These are phyloP conservation scores for Reticulitermes speratus DNA, from an alignment of 1,140 invertebrate species.

Conservation along the genomic window DNA sequence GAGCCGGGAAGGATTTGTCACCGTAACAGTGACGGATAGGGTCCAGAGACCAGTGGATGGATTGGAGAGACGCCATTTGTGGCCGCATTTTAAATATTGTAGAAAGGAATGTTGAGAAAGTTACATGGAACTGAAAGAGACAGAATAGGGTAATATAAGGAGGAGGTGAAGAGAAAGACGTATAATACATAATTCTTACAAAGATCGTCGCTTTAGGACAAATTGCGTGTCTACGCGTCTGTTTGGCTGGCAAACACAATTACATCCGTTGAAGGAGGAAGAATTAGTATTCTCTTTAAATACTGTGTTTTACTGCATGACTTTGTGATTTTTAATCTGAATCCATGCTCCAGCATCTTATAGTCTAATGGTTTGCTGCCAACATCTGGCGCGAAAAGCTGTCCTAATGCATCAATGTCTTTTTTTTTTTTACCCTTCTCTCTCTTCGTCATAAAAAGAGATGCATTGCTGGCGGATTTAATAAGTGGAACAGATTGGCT, in stretches of 20 bases:
- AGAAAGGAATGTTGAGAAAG: neutral
- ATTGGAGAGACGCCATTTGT: too few relatives aligned
- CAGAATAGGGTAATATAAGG: neutral
- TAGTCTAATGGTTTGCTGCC: slow-evolving; percentile 1
- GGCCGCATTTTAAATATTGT: neutral
- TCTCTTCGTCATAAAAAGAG: slow-evolving; percentile 19
- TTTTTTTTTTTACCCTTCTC: neutral
- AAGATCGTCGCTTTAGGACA: too few relatives aligned
- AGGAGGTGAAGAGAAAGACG: neutral
- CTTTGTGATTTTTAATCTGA: slow-evolving; percentile 19
- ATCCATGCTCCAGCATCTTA: neutral
- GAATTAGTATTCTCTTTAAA: slow-evolving; percentile 20
- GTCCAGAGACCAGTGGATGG: too few relatives aligned
- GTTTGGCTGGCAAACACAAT: too few relatives aligned
- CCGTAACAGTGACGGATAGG: too few relatives aligned
- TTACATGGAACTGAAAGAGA: neutral
- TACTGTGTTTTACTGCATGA: slow-evolving; percentile 8
- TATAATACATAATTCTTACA: too few relatives aligned
- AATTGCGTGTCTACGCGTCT: too few relatives aligned
- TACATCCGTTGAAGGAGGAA: neutral
- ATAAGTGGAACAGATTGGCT: slow-evolving; percentile 28
- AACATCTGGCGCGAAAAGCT: slow-evolving; percentile 12
- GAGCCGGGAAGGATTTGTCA: too few relatives aligned
- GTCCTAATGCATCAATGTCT: slow-evolving; percentile 19
- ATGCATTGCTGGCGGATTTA: slow-evolving; percentile 25